A percentile compares a stretch with the other conserved stretches of the same genome.
These are phyloP conservation scores for Desmodus rotundus DNA, from an alignment of 2,113 vertebrate species.

Conservation along the genomic window DNA sequence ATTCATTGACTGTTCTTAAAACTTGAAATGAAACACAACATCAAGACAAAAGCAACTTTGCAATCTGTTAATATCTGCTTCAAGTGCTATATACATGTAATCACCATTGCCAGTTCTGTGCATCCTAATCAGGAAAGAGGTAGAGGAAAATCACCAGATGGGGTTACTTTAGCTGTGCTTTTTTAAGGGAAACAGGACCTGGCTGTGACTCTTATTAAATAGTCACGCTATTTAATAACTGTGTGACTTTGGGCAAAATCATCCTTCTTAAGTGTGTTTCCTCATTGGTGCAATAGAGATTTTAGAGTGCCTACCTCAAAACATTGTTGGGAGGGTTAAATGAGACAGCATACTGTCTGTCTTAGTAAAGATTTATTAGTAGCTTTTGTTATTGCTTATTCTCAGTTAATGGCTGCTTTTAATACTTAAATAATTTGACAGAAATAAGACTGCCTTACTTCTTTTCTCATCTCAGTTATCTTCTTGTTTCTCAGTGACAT, in stretches of 20 bases:
- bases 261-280: background rate
- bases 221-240: background rate
- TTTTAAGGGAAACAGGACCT: background rate
- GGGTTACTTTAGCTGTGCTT: background rate
- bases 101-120: background rate
- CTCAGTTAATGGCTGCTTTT: slow-evolving; percentile 7
- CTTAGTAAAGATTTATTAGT: background rate
- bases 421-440: background rate
- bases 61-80: background rate
- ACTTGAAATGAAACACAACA: background rate
- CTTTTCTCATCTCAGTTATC: background rate
- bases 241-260: background rate
- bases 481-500: background rate
- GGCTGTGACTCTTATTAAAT: background rate
- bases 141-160: background rate
- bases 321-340: background rate
- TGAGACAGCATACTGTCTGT: background rate
- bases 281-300: background rate
- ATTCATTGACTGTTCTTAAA: slow-evolving; percentile 3
- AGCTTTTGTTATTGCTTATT: background rate
- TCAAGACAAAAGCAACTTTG: background rate
- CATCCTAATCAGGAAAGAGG: background rate
- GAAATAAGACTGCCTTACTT: slow-evolving; percentile 12
- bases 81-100: background rate
- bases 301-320: background rate